Base-by-base conservation (phyloP, 2,797 vertebrate genomes). In the Coendou prehensilis region DNA sequence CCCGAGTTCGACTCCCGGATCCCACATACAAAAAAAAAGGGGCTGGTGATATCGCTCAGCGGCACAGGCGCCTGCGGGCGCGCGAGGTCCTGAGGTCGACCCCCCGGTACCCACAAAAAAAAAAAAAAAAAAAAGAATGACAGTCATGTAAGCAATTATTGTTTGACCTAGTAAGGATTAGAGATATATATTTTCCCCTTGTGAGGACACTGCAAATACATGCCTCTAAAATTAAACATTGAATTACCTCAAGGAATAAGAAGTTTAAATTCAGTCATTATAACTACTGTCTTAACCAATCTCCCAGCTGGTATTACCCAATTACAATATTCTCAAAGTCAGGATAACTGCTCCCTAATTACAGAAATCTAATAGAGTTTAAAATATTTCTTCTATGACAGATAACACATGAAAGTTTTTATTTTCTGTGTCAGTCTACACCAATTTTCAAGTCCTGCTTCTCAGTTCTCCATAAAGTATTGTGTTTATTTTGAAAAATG, bases 221-320 rank as follows among this genome's bases (percentile, higher is more conserved):
- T 78, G 26, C 26, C 83, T 94, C 89, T 97, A 95, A 97, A 97
- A 97, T 96, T 96, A 96, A 89, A 87, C 47, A 37, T 14, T 87
- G 59, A 96, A 94, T 96, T 96, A 96, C 52, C 89, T 95, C 75
- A 89, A 96, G 57, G 90, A 95, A 91, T 92, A 67, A 96, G 81
- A 93, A 89, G 61, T 93, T 91, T 96, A 95, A 97, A 95, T 91
- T 37, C 80, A 84, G 87, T 91, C 89, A 54, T 56, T 57, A 96
- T 94, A 91, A 93, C 83, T 91, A 84, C 23, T 76, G 87, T 41
- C 63, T 95, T 84, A 96, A 63, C 82, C 64, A 63, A 94, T 94
- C 76, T 94, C 80, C 94, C 87, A 87, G 89, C 2, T 94, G 84
- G 81, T 91, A 87, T 56, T 87, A 91, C 87, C 83, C 76, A 96